Evolutionary conservation across 2,797 vertebrate species (phyloP).

Genomic region (Gymnocypris eckloni): DNA sequence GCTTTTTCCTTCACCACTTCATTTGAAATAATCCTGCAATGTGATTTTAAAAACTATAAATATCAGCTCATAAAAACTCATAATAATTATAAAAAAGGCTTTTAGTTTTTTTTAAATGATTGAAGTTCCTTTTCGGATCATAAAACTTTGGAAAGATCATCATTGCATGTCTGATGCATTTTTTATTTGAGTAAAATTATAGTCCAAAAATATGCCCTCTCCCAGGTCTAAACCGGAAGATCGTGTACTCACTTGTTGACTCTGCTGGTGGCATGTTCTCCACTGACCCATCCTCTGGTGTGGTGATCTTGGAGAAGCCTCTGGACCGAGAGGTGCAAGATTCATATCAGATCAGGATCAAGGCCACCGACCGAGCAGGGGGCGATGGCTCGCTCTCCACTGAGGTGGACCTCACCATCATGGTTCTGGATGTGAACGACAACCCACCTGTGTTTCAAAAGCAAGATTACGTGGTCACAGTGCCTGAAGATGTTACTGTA

Average conservation of each 20-base stretch:
- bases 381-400: slow-evolving; percentile 85
- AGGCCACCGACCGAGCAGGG: slow-evolving; percentile 86
- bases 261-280: slow-evolving; percentile 90
- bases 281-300: slow-evolving; percentile 88
- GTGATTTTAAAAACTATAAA: neutral
- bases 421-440: slow-evolving; percentile 96
- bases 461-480: slow-evolving; percentile 85
- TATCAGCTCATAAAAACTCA: neutral
- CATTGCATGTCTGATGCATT: neutral
- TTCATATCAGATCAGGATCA: slow-evolving; percentile 83
- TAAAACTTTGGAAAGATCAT: neutral
- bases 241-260: slow-evolving; percentile 88
- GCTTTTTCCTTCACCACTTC: neutral
- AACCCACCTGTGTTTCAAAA: slow-evolving; percentile 95
- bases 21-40: neutral
- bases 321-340: slow-evolving; percentile 91
- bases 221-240: slow-evolving; percentile 87
- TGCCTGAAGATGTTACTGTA: slow-evolving; percentile 87
- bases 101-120: neutral
- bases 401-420: slow-evolving; percentile 83
- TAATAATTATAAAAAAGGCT: neutral
- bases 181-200: neutral
- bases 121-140: neutral
- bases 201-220: neutral
- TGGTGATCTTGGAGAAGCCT: slow-evolving; percentile 86